Conservation (phyloP, 2,888 invertebrate species). For the Plebejus anna region DNA sequence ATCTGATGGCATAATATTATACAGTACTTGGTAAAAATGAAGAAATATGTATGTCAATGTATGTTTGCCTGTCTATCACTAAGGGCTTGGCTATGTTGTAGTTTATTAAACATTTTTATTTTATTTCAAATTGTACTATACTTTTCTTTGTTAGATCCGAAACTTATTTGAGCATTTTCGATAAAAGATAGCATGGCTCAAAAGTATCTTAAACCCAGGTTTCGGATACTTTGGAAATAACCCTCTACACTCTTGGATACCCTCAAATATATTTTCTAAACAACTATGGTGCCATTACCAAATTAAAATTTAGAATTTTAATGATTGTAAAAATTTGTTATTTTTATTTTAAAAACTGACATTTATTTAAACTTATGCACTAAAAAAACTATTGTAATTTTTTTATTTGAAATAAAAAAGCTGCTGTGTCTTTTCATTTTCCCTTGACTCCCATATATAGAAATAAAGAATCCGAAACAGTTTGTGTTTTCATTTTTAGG, state of each 20-base stretch:
- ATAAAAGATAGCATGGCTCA: slow-evolving; percentile 9
- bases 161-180: background rate
- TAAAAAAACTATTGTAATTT: background rate
- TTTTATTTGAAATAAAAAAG: background rate
- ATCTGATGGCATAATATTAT: background rate
- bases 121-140: background rate
- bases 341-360: background rate
- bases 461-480: slow-evolving; percentile 38
- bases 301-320: slow-evolving; percentile 17
- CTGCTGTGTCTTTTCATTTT: background rate
- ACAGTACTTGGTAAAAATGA: background rate
- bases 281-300: slow-evolving; percentile 70
- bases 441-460: background rate
- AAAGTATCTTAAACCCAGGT: background rate
- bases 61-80: background rate
- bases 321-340: slow-evolving; percentile 33
- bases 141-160: background rate
- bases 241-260: slow-evolving; percentile 35
- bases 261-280: slow-evolving; percentile 38
- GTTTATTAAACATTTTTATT: background rate
- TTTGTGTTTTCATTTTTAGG: slow-evolving; percentile 51
- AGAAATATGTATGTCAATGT: background rate
- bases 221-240: slow-evolving; percentile 26
- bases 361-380: background rate
- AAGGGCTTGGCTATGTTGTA: background rate